A percentile compares a stretch with the other conserved stretches of the same genome.
phyloP scores from a whole-genome alignment of 2,113 vertebrate genomes.

The Scalopus aquaticus region DNA sequence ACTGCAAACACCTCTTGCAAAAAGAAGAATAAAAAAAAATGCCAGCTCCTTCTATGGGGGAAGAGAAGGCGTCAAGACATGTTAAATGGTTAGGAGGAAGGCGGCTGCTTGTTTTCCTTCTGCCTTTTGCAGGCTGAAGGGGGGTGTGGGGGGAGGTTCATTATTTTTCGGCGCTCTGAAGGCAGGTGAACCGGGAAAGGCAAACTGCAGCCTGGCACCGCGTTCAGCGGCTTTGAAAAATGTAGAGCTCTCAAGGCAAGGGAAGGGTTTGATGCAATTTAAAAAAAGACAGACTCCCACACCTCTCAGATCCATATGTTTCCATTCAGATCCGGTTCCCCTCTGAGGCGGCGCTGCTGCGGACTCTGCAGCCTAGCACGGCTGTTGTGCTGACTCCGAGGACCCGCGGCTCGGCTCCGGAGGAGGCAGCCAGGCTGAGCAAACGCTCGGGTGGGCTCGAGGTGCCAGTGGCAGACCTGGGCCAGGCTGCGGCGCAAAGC shows the following conservation, averaged over 20 bases:
- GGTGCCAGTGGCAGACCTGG: background rate
- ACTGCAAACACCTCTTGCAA: rapidly evolving
- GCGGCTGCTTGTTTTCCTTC: constrained; percentile 27
- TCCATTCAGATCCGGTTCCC: background rate
- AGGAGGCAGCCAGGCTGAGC: constrained; percentile 23
- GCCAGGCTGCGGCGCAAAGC: background rate
- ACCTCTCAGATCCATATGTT: background rate
- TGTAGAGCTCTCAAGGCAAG: background rate
- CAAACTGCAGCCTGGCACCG: background rate
- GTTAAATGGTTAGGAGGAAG: constrained; percentile 30
- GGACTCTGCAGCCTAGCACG: background rate
- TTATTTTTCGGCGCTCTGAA: constrained; percentile 20
- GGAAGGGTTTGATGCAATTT: constrained; percentile 13
- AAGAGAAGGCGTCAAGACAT: background rate
- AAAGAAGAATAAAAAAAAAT: background rate
- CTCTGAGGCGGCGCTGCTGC: background rate
- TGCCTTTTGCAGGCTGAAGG: constrained; percentile 39
- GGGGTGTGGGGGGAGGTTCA: background rate
- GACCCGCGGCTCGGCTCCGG: background rate
- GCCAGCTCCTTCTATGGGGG: background rate
- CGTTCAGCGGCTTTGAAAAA: background rate
- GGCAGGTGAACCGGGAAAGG: constrained; percentile 38
- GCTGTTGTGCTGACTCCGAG: background rate
- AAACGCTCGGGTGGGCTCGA: background rate
- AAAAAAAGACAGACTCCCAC: background rate